These are phyloP conservation scores for Hirtodrosophila cameraria DNA, from an alignment of 2,888 invertebrate genomes.

Conservation along the genomic window DNA sequence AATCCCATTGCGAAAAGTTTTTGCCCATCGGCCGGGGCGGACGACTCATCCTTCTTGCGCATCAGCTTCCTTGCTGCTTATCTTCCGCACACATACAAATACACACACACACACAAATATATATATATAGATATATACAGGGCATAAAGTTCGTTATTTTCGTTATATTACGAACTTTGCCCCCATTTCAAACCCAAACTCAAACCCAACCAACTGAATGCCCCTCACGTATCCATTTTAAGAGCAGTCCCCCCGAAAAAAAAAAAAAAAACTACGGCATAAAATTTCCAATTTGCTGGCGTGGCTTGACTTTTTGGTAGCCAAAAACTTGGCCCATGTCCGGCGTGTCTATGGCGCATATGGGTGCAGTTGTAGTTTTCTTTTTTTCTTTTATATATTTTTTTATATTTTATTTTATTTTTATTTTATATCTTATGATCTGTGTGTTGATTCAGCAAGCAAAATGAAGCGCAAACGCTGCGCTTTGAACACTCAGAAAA, in stretches of 20 bases:
- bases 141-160: conserved; percentile 63
- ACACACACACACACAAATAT: conserved; percentile 17
- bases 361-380: conserved; percentile 47
- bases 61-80: conserved; percentile 56
- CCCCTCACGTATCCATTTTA: conserved; percentile 68
- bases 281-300: conserved; percentile 78
- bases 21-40: conserved; percentile 18
- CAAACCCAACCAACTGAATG: background rate
- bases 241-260: conserved; percentile 32
- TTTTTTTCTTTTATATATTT: background rate
- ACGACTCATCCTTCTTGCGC: conserved; percentile 51
- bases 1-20: conserved; percentile 58
- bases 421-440: conserved; percentile 30
- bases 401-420: background rate
- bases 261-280: conserved; percentile 64
- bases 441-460: conserved; percentile 10
- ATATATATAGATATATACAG: conserved; percentile 7
- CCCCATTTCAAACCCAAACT: background rate
- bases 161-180: conserved; percentile 51
- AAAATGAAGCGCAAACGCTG: conserved; percentile 28
- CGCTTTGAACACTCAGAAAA: too few species aligned
- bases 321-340: conserved; percentile 67
- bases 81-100: conserved; percentile 40
- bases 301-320: conserved; percentile 67
- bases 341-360: conserved; percentile 50